phyloP scores from a whole-genome alignment of 2,113 vertebrate genomes.

The Grus americana region DNA sequence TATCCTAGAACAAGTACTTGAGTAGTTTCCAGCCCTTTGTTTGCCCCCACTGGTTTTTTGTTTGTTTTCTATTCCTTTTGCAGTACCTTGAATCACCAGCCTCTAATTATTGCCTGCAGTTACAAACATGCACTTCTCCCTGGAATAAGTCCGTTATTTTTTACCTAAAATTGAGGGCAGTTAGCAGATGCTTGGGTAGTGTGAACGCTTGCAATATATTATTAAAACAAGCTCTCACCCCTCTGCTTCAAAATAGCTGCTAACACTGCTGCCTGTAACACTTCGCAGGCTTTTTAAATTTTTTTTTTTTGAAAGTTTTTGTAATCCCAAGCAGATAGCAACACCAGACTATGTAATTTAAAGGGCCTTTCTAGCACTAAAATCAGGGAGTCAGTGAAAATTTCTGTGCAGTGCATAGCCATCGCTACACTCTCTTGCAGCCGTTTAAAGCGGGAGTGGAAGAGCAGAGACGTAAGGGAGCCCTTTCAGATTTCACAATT shows the following conservation, averaged over 20 bases:
- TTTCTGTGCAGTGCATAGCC: not conserved
- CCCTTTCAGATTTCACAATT: not conserved
- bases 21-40: not conserved
- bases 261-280: not conserved
- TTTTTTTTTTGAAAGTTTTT: not conserved
- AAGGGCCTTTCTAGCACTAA: not conserved
- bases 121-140: slow-evolving; percentile 22
- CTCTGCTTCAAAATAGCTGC: not conserved
- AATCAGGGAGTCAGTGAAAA: not conserved
- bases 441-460: not conserved
- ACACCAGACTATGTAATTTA: not conserved
- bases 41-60: not conserved
- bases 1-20: not conserved
- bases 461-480: not conserved
- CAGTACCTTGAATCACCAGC: slow-evolving; percentile 30
- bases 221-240: not conserved
- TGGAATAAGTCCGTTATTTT: not conserved
- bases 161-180: slow-evolving; percentile 17
- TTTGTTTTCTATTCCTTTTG: not conserved
- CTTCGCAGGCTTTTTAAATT: not conserved
- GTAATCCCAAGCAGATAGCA: not conserved
- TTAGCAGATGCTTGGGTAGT: not conserved
- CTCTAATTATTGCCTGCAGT: slow-evolving; percentile 51
- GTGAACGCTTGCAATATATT: not conserved
- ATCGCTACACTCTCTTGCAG: not conserved